Conservation (phyloP, 2,888 invertebrate genomes). For the Noctua janthina region DNA sequence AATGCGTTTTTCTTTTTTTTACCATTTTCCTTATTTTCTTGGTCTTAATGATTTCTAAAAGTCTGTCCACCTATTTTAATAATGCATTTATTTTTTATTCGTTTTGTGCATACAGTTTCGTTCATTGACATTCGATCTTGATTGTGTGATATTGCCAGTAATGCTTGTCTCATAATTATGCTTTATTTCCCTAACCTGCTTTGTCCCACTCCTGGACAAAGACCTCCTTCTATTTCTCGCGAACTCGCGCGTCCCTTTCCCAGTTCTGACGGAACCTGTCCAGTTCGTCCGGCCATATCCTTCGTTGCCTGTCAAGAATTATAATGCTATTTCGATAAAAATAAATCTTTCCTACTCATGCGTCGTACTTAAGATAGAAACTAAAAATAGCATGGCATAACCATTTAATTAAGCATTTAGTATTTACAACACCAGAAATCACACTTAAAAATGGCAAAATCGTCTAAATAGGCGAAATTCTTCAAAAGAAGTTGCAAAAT, state of each 20-base stretch:
- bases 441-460: background rate
- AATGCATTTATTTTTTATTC: no score
- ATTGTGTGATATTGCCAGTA: background rate
- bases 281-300: background rate
- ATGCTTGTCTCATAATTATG: background rate
- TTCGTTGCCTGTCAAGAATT: background rate
- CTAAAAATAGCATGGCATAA: background rate
- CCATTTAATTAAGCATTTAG: background rate
- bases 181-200: background rate
- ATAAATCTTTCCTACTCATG: background rate
- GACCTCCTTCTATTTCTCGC: background rate
- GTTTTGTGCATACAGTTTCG: background rate
- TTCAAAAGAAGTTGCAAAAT: slow-evolving; percentile 15
- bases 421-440: background rate
- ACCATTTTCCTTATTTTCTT: no score
- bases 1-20: no score
- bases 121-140: background rate
- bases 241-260: background rate
- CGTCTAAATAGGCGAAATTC: background rate
- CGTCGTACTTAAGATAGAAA: no score
- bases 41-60: no score
- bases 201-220: background rate
- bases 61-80: no score
- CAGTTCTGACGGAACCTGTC: background rate
- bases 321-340: background rate